Conservation (phyloP, 2,888 invertebrate species). For the Drosophila melanocephala region DNA sequence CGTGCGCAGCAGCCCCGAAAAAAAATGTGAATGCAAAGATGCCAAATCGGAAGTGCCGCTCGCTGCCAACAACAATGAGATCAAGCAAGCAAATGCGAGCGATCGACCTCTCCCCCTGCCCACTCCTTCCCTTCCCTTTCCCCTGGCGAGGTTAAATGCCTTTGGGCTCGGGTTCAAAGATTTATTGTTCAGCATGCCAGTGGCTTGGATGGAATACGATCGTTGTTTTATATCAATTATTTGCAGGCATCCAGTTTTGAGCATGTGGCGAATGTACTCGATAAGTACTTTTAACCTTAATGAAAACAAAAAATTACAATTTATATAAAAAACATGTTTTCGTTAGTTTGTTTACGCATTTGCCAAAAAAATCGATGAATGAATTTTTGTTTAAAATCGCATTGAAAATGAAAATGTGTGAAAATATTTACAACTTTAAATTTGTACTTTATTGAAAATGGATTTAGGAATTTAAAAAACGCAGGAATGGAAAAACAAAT, state of each 20-base stretch:
- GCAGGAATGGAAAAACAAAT: neutral
- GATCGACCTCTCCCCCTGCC: constrained; percentile 13
- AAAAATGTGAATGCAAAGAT: constrained; percentile 22
- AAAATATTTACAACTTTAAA: neutral
- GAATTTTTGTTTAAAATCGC: neutral
- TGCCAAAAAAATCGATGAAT: neutral
- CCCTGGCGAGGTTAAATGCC: constrained; percentile 62
- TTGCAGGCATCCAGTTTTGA: constrained; percentile 24
- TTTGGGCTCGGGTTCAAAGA: constrained; percentile 45
- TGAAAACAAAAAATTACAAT: neutral
- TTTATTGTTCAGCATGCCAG: constrained; percentile 59
- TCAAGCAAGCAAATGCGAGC: neutral
- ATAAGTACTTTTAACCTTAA: constrained; percentile 25
- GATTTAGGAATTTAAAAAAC: neutral
- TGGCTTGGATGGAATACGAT: constrained; percentile 42
- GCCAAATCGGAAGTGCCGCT: constrained; percentile 69
- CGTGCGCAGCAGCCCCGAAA: constrained; percentile 49
- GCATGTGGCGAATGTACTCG: constrained; percentile 7
- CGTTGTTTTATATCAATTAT: constrained; percentile 69
- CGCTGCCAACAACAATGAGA: constrained; percentile 41
- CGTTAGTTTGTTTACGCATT: neutral
- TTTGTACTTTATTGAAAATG: neutral
- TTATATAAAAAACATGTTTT: neutral
- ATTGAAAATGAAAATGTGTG: neutral
- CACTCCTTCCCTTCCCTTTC: constrained; percentile 8